These are phyloP conservation scores for Notarius quadriscutis DNA, from an alignment of 2,113 vertebrate genomes.

Conservation along the genomic window DNA sequence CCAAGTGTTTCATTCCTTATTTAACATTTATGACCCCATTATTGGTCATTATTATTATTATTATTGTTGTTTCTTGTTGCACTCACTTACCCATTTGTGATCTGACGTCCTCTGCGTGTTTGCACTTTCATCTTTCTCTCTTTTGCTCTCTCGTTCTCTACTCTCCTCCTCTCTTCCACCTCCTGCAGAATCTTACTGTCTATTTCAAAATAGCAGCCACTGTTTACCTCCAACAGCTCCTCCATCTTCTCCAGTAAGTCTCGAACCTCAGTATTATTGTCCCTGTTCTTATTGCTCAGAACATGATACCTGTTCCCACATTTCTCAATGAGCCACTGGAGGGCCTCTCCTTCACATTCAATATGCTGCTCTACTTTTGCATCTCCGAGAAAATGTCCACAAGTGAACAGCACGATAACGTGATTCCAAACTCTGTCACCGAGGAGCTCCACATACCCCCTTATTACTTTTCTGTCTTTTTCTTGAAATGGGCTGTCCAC, in stretches of 20 bases:
- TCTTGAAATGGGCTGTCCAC: not conserved
- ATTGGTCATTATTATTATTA: too few relatives aligned
- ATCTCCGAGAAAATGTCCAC: not conserved
- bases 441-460: not conserved
- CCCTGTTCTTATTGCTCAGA: not conserved
- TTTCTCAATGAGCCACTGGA: not conserved
- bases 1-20: too few relatives aligned
- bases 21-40: too few relatives aligned
- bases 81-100: not conserved
- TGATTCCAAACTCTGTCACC: slow-evolving; percentile 5
- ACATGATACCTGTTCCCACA: slow-evolving; percentile 27
- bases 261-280: not conserved
- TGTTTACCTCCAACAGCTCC: not conserved
- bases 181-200: not conserved
- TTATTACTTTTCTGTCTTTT: not conserved
- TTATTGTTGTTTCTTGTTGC: too few relatives aligned
- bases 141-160: not conserved
- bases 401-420: slow-evolving; percentile 1
- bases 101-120: not conserved
- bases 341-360: not conserved
- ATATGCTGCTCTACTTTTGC: not conserved
- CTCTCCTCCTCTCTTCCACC: not conserved
- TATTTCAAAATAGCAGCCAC: slow-evolving; percentile 7
- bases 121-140: slow-evolving; percentile 11
- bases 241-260: slow-evolving; percentile 24